Evolutionary conservation across 2,113 vertebrate genomes (phyloP).

Genomic region (Telmatochromis brachygnathus): DNA sequence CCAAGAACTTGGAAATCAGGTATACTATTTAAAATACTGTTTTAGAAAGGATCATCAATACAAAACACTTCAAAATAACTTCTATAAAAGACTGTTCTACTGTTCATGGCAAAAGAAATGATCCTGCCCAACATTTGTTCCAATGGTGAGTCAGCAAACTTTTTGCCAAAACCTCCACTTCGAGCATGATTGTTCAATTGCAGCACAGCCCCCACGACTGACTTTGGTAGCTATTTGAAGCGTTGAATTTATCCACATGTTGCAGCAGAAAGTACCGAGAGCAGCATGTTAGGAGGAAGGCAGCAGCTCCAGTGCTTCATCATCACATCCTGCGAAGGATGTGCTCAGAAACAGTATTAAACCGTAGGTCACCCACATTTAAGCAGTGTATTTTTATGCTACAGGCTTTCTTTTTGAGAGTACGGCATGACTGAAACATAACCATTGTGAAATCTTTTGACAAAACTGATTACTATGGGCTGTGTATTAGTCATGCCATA

Average conservation of each 20-base stretch:
- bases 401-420: not conserved
- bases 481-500: not conserved
- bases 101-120: not conserved
- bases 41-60: not conserved
- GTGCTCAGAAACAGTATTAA: not conserved
- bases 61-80: not conserved
- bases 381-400: not conserved
- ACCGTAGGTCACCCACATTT: not conserved
- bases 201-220: not conserved
- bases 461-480: not conserved
- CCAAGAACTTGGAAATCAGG: not conserved
- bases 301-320: not conserved
- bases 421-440: not conserved
- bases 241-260: not conserved
- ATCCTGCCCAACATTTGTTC: not conserved
- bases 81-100: not conserved
- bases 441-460: not conserved
- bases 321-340: not conserved
- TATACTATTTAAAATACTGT: not conserved
- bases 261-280: not conserved
- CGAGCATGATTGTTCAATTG: not conserved
- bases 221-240: not conserved
- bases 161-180: not conserved
- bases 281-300: not conserved
- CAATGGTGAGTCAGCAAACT: not conserved